Percentiles rank a stretch among this genome's conserved stretches.
Evolutionary conservation across 2,888 invertebrate genomes (phyloP).

Genomic region (Andrena flavipes): DNA sequence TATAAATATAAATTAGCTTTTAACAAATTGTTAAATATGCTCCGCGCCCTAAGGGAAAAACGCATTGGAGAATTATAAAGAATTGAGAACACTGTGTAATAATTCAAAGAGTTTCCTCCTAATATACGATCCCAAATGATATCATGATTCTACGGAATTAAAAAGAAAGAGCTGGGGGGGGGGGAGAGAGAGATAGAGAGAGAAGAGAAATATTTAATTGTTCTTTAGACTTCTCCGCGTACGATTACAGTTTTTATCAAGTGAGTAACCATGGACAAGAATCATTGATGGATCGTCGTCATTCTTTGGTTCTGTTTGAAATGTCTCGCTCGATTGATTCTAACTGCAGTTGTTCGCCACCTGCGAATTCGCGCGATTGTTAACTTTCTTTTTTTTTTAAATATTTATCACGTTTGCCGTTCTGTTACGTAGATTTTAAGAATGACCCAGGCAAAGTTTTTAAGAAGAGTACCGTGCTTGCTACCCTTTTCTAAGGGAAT

Average conservation of each 20-base stretch:
- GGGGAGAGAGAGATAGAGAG: constrained; percentile 49
- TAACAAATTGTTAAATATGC: constrained; percentile 82
- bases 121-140: constrained; percentile 71
- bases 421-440: constrained; percentile 74
- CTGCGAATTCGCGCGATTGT: constrained; percentile 72
- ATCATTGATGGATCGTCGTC: constrained; percentile 19
- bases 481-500: constrained; percentile 21
- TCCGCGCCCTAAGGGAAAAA: constrained; percentile 74
- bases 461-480: constrained; percentile 20
- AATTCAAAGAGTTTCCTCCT: constrained; percentile 75
- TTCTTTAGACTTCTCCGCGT: constrained; percentile 68
- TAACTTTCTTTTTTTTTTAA: constrained; percentile 71
- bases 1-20: constrained; percentile 78
- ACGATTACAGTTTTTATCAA: constrained; percentile 62
- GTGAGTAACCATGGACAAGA: constrained; percentile 24
- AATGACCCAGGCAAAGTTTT: constrained; percentile 44
- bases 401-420: constrained; percentile 74
- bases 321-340: constrained; percentile 54
- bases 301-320: constrained; percentile 15
- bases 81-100: constrained; percentile 72
- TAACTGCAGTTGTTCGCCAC: constrained; percentile 51
- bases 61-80: constrained; percentile 74
- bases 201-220: constrained; percentile 42
- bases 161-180: constrained; percentile 16
- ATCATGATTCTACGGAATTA: constrained; percentile 66